These are phyloP conservation scores for Coracopsis vasa DNA, from an alignment of 2,113 vertebrate species.

Conservation along the genomic window DNA sequence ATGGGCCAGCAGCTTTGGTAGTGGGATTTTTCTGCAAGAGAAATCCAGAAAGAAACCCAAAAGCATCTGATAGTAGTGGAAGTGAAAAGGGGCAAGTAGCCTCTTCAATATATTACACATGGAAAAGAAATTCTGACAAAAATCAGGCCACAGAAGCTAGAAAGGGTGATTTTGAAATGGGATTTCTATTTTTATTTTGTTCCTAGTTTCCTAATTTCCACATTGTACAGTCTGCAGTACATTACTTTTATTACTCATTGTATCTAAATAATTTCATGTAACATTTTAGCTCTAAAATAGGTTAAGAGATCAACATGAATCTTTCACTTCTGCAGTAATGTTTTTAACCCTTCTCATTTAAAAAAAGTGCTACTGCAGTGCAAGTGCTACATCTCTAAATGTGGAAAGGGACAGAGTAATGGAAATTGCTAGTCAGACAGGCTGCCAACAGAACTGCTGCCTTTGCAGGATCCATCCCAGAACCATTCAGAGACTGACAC, in stretches of 20 bases:
- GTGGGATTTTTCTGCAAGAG: neutral
- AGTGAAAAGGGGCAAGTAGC: neutral
- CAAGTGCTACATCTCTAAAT: neutral
- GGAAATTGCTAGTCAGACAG: neutral
- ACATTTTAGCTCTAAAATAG: neutral
- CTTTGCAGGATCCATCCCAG: neutral
- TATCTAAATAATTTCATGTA: neutral
- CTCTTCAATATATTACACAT: neutral
- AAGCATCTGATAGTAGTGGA: neutral
- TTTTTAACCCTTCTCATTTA: neutral
- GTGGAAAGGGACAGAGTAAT: fast-evolving
- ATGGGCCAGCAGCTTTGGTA: neutral
- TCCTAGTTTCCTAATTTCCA: neutral
- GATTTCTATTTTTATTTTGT: neutral
- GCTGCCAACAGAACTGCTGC: neutral
- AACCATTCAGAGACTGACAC: neutral
- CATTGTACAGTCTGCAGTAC: neutral
- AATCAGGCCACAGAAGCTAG: neutral
- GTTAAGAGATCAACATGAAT: neutral
- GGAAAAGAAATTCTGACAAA: neutral
- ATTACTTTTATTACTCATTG: neutral
- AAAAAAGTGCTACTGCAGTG: neutral
- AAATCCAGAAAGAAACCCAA: neutral
- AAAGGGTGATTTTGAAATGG: neutral
- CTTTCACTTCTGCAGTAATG: neutral